A percentile compares a stretch with the other conserved stretches of the same genome.
Conservation (phyloP, 2,888 invertebrate species). For the Tenthredo notha region DNA sequence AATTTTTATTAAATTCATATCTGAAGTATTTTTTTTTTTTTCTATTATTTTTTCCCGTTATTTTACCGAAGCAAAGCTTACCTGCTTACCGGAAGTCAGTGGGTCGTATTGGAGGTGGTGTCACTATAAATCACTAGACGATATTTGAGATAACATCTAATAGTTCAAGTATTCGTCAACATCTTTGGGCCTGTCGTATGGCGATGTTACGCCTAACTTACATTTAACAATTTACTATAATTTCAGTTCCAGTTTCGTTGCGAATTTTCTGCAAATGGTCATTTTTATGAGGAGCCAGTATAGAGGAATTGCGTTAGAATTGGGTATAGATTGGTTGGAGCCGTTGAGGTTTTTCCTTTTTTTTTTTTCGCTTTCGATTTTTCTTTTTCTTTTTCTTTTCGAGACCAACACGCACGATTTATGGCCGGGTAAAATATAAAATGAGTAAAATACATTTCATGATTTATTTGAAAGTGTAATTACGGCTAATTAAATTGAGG, state of each 20-base stretch:
- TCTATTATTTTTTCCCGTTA: not conserved
- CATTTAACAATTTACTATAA: not conserved
- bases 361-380: not conserved
- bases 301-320: not conserved
- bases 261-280: constrained; percentile 14
- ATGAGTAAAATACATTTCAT: not conserved
- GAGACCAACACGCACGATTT: constrained; percentile 2
- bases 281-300: not conserved
- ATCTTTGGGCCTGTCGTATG: not conserved
- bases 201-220: not conserved
- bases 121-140: not conserved
- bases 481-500: constrained; percentile 13
- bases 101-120: not conserved
- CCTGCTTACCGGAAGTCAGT: constrained; percentile 6
- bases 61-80: not conserved
- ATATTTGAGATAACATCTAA: not conserved
- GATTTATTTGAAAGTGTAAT: not conserved
- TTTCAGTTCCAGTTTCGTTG: constrained; percentile 22
- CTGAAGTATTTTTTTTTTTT: not conserved
- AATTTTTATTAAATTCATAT: not conserved
- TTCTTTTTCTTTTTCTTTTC: not conserved
- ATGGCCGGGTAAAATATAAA: not conserved
- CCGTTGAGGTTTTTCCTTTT: not conserved
- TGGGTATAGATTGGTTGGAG: not conserved
- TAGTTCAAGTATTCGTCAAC: not conserved